Evolutionary conservation across 1,140 invertebrate species (phyloP).

Genomic region (Ostrea denselamellosa): DNA sequence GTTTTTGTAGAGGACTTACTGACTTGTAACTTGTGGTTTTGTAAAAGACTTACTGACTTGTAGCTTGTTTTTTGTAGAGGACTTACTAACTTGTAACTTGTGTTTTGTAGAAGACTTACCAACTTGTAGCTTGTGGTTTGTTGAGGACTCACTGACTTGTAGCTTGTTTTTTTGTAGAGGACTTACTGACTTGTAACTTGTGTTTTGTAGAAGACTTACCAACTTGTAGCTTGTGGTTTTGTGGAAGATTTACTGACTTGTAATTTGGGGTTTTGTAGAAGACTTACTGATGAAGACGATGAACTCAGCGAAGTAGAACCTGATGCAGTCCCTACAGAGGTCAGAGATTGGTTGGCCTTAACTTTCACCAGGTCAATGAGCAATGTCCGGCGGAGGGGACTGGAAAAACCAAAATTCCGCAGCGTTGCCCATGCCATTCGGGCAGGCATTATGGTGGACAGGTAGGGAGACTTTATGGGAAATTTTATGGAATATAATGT

Average conservation of each 20-base stretch:
- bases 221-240: neutral
- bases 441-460: constrained; percentile 97
- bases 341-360: constrained; percentile 96
- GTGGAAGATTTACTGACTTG: neutral
- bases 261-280: constrained; percentile 66
- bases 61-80: neutral
- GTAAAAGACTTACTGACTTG: too few species aligned
- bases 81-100: neutral
- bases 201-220: neutral
- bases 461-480: constrained; percentile 77
- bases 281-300: constrained; percentile 87
- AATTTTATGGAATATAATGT: neutral
- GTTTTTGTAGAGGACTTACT: too few species aligned
- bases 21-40: too few species aligned
- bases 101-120: too few species aligned
- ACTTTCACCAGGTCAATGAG: constrained; percentile 91
- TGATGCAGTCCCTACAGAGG: constrained; percentile 95
- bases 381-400: constrained; percentile 75
- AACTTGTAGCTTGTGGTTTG: neutral
- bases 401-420: constrained; percentile 86
- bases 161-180: neutral
- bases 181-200: neutral
- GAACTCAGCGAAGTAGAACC: constrained; percentile 97
- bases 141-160: neutral
- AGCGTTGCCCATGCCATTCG: constrained; percentile 98